These are phyloP conservation scores for Laticauda laticaudata DNA, from an alignment of 2,113 vertebrate species.

Conservation along the genomic window DNA sequence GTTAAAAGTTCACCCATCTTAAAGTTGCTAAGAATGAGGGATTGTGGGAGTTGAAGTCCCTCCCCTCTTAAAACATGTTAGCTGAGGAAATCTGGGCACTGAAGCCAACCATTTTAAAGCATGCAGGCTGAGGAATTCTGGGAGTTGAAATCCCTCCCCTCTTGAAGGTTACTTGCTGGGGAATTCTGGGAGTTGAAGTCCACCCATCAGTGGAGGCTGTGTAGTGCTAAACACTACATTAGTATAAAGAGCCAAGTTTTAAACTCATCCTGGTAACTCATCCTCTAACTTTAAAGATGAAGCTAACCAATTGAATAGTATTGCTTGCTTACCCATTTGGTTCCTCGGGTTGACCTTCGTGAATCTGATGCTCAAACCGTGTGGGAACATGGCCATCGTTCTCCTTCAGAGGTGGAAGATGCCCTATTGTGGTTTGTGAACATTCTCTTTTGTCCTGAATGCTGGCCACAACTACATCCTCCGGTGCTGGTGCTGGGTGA, in stretches of 20 bases:
- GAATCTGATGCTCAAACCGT: constrained; percentile 50
- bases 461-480: fast-evolving
- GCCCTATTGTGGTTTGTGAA: background rate
- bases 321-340: constrained; percentile 55
- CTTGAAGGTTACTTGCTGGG: no score
- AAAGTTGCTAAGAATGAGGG: no score
- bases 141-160: no score
- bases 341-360: constrained; percentile 56
- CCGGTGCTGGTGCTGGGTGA: background rate
- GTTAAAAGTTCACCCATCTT: no score
- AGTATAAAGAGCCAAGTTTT: background rate
- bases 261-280: background rate
- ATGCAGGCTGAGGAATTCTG: no score
- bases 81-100: no score
- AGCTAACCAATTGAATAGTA: background rate
- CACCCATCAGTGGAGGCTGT: background rate
- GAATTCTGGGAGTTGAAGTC: background rate
- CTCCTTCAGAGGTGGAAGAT: background rate
- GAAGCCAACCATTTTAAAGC: no score
- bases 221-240: background rate
- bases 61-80: no score
- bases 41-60: no score
- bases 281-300: background rate
- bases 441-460: constrained; percentile 5
- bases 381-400: constrained; percentile 18